Conservation (phyloP, 2,888 invertebrate species). For the Ptilodon capucinus region DNA sequence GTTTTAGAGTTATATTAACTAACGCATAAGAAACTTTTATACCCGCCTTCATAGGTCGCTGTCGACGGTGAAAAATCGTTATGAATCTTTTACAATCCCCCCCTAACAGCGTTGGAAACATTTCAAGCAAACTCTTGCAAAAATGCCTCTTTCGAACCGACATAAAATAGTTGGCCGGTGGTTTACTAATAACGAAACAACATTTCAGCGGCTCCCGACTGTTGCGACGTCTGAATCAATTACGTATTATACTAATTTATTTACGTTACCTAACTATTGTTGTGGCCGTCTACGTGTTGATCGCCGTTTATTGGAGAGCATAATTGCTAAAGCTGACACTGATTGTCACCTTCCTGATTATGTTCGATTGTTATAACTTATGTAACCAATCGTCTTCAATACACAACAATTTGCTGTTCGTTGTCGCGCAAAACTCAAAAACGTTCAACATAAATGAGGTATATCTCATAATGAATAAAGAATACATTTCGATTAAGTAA, state of each 20-base stretch:
- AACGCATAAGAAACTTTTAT: slow-evolving; percentile 49
- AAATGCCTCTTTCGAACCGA: slow-evolving; percentile 45
- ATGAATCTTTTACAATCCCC: slow-evolving; percentile 60
- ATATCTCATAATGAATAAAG: no score
- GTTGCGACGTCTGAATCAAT: slow-evolving; percentile 19
- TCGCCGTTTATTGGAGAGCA: neutral
- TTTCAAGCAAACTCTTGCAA: slow-evolving; percentile 37
- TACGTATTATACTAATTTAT: slow-evolving; percentile 6
- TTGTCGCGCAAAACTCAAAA: no score
- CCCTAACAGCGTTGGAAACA: slow-evolving; percentile 45
- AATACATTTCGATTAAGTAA: no score
- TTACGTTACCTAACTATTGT: slow-evolving; percentile 10
- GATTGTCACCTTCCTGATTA: neutral
- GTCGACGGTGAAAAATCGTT: slow-evolving; percentile 55
- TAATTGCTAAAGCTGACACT: neutral
- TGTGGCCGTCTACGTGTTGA: neutral
- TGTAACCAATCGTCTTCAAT: neutral
- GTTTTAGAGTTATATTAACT: slow-evolving; percentile 54
- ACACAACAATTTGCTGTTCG: no score
- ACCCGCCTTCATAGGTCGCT: slow-evolving; percentile 48
- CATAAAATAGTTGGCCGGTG: slow-evolving; percentile 34
- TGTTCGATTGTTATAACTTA: neutral
- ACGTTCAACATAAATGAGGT: no score
- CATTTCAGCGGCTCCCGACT: slow-evolving; percentile 10
- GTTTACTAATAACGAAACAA: slow-evolving; percentile 35